Percentiles rank a stretch among this genome's conserved stretches.
Conservation (phyloP, 2,888 invertebrate species). For the Drosophila quinaria region DNA sequence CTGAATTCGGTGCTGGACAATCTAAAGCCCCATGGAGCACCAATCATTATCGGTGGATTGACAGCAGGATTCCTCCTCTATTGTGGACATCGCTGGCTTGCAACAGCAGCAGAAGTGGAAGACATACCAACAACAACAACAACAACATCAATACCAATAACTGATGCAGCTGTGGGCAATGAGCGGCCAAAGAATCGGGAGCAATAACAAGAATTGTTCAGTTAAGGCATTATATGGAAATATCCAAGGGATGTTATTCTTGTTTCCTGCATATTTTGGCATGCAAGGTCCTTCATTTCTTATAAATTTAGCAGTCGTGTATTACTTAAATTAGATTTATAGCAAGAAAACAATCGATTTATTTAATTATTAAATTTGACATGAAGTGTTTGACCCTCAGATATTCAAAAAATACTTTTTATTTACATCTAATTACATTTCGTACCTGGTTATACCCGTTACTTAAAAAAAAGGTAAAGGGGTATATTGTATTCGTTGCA, state of each 20-base stretch:
- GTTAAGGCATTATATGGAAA: not conserved
- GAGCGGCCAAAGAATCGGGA: not conserved
- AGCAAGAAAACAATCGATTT: not conserved
- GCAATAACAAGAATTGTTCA: not conserved
- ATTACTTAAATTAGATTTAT: not conserved
- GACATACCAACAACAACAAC: not conserved
- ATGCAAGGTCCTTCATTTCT: not conserved
- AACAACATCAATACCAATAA: not conserved
- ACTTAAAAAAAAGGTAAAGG: no score
- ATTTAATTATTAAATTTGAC: no score
- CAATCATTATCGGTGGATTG: constrained; percentile 28
- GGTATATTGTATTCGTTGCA: no score
- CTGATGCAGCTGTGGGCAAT: not conserved
- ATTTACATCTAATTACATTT: no score
- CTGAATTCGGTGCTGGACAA: constrained; percentile 20
- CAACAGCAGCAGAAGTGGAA: not conserved
- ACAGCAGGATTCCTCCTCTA: constrained; percentile 37
- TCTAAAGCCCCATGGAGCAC: constrained; percentile 9
- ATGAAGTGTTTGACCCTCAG: no score
- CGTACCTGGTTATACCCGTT: no score
- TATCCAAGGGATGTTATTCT: not conserved
- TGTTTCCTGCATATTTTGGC: not conserved
- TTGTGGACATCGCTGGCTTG: constrained; percentile 40
- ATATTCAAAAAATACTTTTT: no score
- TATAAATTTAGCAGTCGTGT: not conserved